These are phyloP conservation scores for Eretmocerus hayati DNA, from an alignment of 2,888 invertebrate genomes.

Conservation along the genomic window DNA sequence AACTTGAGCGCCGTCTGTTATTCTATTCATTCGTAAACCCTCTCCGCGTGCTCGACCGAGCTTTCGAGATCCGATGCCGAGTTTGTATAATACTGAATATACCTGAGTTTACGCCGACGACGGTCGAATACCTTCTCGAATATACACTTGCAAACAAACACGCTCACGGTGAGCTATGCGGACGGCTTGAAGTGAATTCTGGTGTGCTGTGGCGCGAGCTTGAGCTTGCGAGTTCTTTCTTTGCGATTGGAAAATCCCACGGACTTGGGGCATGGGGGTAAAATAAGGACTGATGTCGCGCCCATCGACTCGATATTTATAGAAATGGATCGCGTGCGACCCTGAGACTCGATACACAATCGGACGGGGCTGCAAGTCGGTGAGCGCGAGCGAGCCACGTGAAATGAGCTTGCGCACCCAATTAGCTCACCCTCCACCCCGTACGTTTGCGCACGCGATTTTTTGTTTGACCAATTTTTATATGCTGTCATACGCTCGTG, in stretches of 20 bases:
- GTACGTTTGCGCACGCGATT: slow-evolving; percentile 2
- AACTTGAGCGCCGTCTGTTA: no score
- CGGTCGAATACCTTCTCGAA: no score
- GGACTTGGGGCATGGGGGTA: background rate
- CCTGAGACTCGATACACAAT: slow-evolving; percentile 16
- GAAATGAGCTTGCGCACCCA: background rate
- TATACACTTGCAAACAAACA: no score
- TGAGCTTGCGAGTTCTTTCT: background rate
- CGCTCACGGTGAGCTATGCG: no score
- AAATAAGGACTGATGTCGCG: no score
- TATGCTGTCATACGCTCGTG: background rate
- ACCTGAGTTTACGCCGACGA: no score
- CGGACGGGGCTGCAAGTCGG: slow-evolving; percentile 11
- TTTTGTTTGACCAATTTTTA: background rate
- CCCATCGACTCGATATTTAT: background rate
- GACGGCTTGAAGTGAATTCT: no score
- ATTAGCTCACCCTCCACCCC: background rate
- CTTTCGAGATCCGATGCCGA: no score
- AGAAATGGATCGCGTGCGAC: slow-evolving; percentile 19
- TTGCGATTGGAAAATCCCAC: background rate
- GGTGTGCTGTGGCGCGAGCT: no score
- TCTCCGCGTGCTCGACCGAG: no score
- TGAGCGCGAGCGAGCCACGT: background rate
- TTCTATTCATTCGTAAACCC: no score
- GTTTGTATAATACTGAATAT: no score